phyloP scores from a whole-genome alignment of 2,888 invertebrate species.

The Xanthia togata region DNA sequence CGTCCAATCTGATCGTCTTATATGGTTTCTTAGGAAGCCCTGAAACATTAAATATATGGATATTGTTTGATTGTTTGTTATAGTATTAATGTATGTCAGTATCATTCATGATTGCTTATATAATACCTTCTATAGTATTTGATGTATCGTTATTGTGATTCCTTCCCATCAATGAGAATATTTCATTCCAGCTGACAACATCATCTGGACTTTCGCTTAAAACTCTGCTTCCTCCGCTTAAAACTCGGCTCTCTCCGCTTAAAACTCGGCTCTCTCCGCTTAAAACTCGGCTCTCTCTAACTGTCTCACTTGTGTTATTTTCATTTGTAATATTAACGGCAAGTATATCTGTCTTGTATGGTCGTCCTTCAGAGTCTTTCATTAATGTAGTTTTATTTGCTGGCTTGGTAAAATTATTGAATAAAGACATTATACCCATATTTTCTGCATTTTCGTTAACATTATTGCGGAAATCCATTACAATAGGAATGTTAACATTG shows the following conservation, averaged over 20 bases:
- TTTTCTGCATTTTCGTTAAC: constrained; percentile 89
- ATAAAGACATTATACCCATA: constrained; percentile 91
- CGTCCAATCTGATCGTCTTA: constrained; percentile 74
- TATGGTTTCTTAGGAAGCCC: constrained; percentile 70
- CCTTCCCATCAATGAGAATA: constrained; percentile 82
- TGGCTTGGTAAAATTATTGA: constrained; percentile 89
- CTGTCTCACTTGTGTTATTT: constrained; percentile 70
- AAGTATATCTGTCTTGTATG: constrained; percentile 87
- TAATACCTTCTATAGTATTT: constrained; percentile 72
- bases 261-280: constrained; percentile 80
- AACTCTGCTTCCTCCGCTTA: constrained; percentile 78
- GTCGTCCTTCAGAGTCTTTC: constrained; percentile 87
- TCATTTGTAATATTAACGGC: constrained; percentile 84
- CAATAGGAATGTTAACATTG: constrained; percentile 78
- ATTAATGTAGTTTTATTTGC: constrained; percentile 82
- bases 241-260: constrained; percentile 75
- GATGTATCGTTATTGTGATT: constrained; percentile 74
- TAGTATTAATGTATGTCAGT: background rate
- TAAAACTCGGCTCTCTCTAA: constrained; percentile 75
- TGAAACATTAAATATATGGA: constrained; percentile 68
- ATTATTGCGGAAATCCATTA: constrained; percentile 86
- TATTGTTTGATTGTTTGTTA: constrained; percentile 1
- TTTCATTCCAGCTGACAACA: constrained; percentile 82
- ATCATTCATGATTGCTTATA: constrained; percentile 35
- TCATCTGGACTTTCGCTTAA: constrained; percentile 76